phyloP scores from a whole-genome alignment of 2,888 invertebrate species.

The Tinea pellionella region DNA sequence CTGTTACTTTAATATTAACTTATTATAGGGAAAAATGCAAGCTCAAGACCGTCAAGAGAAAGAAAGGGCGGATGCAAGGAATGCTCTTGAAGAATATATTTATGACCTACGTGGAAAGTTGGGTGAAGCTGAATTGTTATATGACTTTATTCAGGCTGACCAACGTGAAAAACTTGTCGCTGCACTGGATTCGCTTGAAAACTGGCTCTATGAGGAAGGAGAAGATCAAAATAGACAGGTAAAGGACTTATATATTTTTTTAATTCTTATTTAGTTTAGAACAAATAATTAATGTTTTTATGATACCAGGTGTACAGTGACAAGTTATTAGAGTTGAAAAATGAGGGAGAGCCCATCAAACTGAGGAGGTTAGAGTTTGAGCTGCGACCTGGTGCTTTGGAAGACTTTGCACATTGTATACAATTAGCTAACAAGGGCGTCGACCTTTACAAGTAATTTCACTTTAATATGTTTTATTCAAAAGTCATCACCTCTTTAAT shows the following conservation, averaged over 20 bases:
- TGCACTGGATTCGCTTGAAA: conserved; percentile 86
- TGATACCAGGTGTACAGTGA: conserved; percentile 69
- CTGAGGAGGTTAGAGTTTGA: conserved; percentile 85
- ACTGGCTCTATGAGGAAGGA: conserved; percentile 97
- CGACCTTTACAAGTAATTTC: conserved; percentile 73
- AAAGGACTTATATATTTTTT: too few relatives aligned
- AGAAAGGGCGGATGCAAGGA: conserved; percentile 94
- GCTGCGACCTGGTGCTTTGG: conserved; percentile 81
- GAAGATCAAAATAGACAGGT: conserved; percentile 89
- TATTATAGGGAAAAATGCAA: conserved; percentile 78
- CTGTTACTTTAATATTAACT: not conserved
- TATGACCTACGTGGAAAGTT: conserved; percentile 95
- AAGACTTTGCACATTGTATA: conserved; percentile 81
- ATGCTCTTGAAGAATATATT: conserved; percentile 97
- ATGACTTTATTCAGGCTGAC: conserved; percentile 78
- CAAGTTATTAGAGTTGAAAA: conserved; percentile 72
- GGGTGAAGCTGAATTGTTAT: conserved; percentile 78
- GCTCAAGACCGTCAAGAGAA: conserved; percentile 92
- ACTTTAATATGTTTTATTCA: not conserved
- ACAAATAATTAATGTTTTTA: not conserved
- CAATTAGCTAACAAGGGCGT: conserved; percentile 85
- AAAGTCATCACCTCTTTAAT: too few relatives aligned
- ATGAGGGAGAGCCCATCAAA: conserved; percentile 90
- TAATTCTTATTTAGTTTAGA: not conserved
- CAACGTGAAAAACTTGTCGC: conserved; percentile 73